A percentile compares a stretch with the other conserved stretches of the same genome.
phyloP scores from a whole-genome alignment of 2,888 invertebrate species.

The Esperia sulphurella region DNA sequence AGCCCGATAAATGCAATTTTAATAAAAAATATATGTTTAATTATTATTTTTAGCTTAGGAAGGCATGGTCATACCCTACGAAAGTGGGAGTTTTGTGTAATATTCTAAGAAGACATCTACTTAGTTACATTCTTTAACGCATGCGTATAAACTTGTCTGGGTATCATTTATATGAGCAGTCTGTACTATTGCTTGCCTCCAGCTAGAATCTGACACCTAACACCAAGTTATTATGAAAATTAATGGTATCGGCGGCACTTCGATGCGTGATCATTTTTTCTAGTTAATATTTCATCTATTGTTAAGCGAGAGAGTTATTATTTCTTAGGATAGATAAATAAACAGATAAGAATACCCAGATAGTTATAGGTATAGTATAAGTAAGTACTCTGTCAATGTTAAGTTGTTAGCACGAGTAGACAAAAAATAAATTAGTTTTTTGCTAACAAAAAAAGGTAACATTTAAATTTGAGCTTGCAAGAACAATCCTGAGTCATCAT shows the following conservation, averaged over 20 bases:
- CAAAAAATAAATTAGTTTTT: conserved; percentile 71
- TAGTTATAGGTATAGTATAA: background rate
- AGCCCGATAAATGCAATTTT: too few relatives aligned
- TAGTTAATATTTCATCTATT: conserved; percentile 37
- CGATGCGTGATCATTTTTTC: conserved; percentile 24
- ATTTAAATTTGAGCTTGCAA: conserved; percentile 58
- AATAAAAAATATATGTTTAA: too few relatives aligned
- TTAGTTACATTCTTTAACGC: too few relatives aligned
- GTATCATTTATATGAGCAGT: background rate
- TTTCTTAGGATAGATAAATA: background rate
- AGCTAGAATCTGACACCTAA: conserved; percentile 22
- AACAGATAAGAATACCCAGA: background rate
- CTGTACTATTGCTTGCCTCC: conserved; percentile 8
- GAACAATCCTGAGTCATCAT: conserved; percentile 22
- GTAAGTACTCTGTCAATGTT: conserved; percentile 8
- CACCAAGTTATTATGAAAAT: conserved; percentile 27
- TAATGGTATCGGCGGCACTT: conserved; percentile 26
- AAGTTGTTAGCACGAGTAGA: conserved; percentile 13
- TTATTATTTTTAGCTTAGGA: too few relatives aligned
- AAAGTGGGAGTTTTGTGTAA: too few relatives aligned
- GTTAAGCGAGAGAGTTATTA: conserved; percentile 17
- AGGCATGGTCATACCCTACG: too few relatives aligned
- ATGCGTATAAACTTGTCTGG: background rate
- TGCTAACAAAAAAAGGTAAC: conserved; percentile 56
- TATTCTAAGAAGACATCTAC: too few relatives aligned